These are phyloP conservation scores for Eumacrocentrus americanus DNA, from an alignment of 2,888 invertebrate species.

Conservation along the genomic window DNA sequence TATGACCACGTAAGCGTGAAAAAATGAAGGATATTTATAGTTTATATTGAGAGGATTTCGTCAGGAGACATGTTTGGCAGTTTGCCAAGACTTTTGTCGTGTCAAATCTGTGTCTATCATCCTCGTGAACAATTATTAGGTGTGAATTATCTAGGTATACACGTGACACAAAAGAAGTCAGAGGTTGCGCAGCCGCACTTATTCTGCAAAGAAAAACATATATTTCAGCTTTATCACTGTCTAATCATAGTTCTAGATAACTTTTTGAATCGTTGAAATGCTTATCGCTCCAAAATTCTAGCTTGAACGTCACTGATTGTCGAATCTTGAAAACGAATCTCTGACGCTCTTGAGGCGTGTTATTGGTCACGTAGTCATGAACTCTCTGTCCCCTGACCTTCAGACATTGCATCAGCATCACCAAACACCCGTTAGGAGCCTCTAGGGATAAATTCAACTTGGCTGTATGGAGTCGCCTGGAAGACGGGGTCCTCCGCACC, in stretches of 20 bases:
- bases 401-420: neutral
- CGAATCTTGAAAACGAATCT: neutral
- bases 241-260: neutral
- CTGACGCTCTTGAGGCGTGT: constrained; percentile 9
- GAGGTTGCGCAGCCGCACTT: neutral
- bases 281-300: too few species aligned
- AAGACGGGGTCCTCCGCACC: too few species aligned
- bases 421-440: too few species aligned
- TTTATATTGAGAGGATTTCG: neutral
- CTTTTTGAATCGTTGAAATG: too few species aligned
- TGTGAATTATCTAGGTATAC: neutral
- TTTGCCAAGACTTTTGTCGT: neutral
- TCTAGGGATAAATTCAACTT: too few species aligned
- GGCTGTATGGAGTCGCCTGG: too few species aligned
- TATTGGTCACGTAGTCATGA: constrained; percentile 38
- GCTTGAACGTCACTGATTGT: neutral
- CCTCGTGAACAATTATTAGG: neutral
- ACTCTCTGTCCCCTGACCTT: neutral
- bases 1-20: neutral
- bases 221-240: neutral
- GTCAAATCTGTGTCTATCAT: neutral
- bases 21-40: neutral
- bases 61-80: neutral
- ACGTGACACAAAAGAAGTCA: constrained; percentile 4
- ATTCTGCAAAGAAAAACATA: neutral